phyloP scores from a whole-genome alignment of 92 coral and sea anemone species.

The Epizoanthus illoricatus region DNA sequence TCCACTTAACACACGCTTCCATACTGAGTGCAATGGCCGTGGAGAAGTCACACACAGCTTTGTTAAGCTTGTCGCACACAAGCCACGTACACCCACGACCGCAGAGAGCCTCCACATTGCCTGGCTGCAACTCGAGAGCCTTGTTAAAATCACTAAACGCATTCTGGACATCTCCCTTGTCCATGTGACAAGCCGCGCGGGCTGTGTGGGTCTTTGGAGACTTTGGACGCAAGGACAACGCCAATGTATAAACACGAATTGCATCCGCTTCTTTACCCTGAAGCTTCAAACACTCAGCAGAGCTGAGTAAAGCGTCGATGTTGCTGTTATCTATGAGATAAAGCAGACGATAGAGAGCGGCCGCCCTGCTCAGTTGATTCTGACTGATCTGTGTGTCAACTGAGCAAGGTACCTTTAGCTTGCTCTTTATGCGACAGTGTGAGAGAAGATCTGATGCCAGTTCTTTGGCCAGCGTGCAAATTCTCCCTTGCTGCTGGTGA shows the following conservation, averaged over 20 bases:
- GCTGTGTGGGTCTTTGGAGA: constrained; percentile 65
- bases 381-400: constrained; percentile 53
- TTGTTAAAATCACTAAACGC: constrained; percentile 78
- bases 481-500: constrained; percentile 49
- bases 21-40: constrained; percentile 48
- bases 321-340: constrained; percentile 69
- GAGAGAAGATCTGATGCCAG: constrained; percentile 59
- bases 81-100: constrained; percentile 70
- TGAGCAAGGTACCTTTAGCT: constrained; percentile 53
- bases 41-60: constrained; percentile 54
- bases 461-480: constrained; percentile 48
- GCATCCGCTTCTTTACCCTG: constrained; percentile 76
- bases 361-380: constrained; percentile 61
- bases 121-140: constrained; percentile 70
- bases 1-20: constrained; percentile 51
- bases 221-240: constrained; percentile 50
- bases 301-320: constrained; percentile 72
- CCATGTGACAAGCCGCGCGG: constrained; percentile 77
- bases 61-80: constrained; percentile 49
- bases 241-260: constrained; percentile 52
- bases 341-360: constrained; percentile 66
- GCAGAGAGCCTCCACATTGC: constrained; percentile 74
- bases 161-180: constrained; percentile 56
- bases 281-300: constrained; percentile 82
- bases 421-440: constrained; percentile 62